Evolutionary conservation across 2,888 invertebrate genomes (phyloP), one percentile per base, ranked within the genome.

Genomic region (Ornithoptera alexandrae): DNA sequence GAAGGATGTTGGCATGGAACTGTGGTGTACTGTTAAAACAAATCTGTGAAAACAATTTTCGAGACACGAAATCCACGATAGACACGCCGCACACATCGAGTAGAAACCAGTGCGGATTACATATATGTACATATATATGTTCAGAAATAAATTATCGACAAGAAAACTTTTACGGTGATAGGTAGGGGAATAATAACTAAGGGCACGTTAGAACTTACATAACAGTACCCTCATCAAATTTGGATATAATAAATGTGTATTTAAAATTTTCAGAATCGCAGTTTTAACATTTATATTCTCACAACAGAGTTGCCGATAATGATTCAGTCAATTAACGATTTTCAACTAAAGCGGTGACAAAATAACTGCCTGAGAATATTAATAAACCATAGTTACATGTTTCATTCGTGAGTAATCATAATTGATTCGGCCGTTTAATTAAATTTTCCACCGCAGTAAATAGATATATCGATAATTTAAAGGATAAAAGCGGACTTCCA

Each of bases 401-500:
- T 65, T 61, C 70, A 64, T 65, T 67, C 64, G 62, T 67, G 36
- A 68, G 62, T 72, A 67, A 69, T 69, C 56, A 62, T 69, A 72
- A 72, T 67, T 69, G 64, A 72, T 72, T 71, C 59, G 63, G 71
- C 70, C 72, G 73, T 75, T 77, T 76, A 77, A 83, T 80, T 77
- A 75, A 81, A 81, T 77, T 75, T 80, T 80, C 72, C 76, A 75
- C 71, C 64, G 75, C 77, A 78, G 80, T 79, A 82, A 85, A 82
- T 82, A 81, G 77, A 80, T 76, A 80, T 80, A 83, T 82, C 71
- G 79, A 77, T 75, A 78, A 76, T 77, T 79, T 83, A 82, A 86
- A 84, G 74, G 74, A 81, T 80, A 82, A 79, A 85, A 81, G 84
- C 81, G 80, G 68, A 76, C 74, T 78, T 79, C 78, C 73, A 76